phyloP scores from a whole-genome alignment of 2,888 invertebrate genomes.

The Drosophila antonietae region DNA sequence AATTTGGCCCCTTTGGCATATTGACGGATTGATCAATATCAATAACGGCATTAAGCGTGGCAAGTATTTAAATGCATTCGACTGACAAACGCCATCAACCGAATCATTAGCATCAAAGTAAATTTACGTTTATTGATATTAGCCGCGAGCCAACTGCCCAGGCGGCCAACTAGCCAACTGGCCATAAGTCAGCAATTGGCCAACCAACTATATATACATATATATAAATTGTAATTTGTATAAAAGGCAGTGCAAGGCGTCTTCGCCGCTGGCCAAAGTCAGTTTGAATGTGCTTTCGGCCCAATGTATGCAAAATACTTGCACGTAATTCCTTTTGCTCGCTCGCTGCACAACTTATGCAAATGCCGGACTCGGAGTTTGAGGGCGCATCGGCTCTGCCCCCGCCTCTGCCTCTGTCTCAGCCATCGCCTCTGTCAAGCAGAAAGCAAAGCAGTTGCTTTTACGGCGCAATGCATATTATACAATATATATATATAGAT shows the following conservation, averaged over 20 bases:
- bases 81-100: conserved; percentile 44
- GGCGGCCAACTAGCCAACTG: conserved; percentile 3
- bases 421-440: conserved; percentile 28
- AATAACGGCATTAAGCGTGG: conserved; percentile 36
- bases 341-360: conserved; percentile 64
- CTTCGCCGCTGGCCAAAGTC: conserved; percentile 36
- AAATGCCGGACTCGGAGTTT: conserved; percentile 41
- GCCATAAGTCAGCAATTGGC: conserved; percentile 37
- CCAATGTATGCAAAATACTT: conserved; percentile 67
- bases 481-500: conserved; percentile 29
- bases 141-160: conserved; percentile 27
- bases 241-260: conserved; percentile 37
- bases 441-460: conserved; percentile 57
- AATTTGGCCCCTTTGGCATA: conserved; percentile 54
- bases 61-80: conserved; percentile 11
- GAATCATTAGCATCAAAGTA: conserved; percentile 70
- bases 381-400: background rate
- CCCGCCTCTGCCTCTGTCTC: background rate
- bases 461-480: conserved; percentile 50
- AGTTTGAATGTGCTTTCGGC: conserved; percentile 26
- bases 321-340: conserved; percentile 51
- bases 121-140: conserved; percentile 58
- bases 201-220: background rate
- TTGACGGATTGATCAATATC: conserved; percentile 53
- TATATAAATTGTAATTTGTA: conserved; percentile 49